phyloP scores from a whole-genome alignment of 2,888 invertebrate species.

The Ichneumoninae sp. region DNA sequence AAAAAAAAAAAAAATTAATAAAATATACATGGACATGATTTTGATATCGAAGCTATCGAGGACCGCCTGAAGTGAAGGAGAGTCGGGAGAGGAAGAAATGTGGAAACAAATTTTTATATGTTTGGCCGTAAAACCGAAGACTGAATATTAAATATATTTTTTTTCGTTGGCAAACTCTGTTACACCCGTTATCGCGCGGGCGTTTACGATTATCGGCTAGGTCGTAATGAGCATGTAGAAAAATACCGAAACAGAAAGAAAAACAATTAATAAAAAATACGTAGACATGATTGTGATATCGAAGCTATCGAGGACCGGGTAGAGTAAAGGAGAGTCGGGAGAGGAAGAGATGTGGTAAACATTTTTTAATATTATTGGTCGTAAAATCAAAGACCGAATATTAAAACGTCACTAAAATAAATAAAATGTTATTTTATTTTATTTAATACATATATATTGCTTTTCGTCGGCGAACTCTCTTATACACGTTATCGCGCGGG shows the following conservation, averaged over 20 bases:
- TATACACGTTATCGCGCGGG: not conserved
- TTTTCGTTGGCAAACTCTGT: too few relatives aligned
- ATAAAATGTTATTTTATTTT: not conserved
- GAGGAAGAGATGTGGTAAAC: not conserved
- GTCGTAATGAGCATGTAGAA: too few relatives aligned
- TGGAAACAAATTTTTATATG: not conserved
- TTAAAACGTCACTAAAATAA: not conserved
- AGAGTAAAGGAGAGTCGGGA: not conserved
- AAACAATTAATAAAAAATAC: not conserved
- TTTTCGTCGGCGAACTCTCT: not conserved
- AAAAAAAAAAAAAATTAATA: conserved; percentile 3
- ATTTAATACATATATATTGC: not conserved
- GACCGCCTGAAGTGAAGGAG: not conserved
- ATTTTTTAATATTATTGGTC: not conserved
- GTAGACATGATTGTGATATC: conserved; percentile 6
- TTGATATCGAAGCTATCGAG: conserved; percentile 37
- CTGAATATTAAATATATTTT: not conserved
- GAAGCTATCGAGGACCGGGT: conserved; percentile 36
- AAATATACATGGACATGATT: conserved; percentile 3
- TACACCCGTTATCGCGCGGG: too few relatives aligned
- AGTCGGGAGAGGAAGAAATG: not conserved
- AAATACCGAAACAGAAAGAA: conserved; percentile 12
- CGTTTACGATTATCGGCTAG: too few relatives aligned
- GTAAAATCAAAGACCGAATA: not conserved
- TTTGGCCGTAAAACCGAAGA: not conserved